Base-by-base conservation (phyloP, 2,888 invertebrate genomes). In the Phengaris arion region DNA sequence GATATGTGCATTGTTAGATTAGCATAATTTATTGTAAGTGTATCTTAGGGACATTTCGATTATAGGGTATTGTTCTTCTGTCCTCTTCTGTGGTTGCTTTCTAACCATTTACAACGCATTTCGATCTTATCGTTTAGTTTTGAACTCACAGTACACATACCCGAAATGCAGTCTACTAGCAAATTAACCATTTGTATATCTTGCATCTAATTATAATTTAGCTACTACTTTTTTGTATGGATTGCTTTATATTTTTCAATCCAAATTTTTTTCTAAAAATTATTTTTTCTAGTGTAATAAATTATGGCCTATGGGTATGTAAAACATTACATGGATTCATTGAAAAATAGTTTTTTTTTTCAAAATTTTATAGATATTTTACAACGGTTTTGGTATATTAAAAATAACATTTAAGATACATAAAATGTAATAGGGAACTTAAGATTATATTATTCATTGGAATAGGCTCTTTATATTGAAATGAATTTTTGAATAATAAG, bases 11-110 rank as follows among this genome's bases (percentile, higher is more conserved):
- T 89, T 89, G 89, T 92, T 92, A 92, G 90, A 85, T 85, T 92
- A 92, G 89, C 85, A 85, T 93, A 88, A 90, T 90, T 90, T 92
- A 90, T 89, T 86, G 83, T 92, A 92, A 93, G 91, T 89, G 83
- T 87, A 89, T 87, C 82, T 85, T 92, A 93, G 90, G 89, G 89
- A 89, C 86, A 83, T 87, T 85, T 88, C 86, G 86, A 85, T 85
- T 84, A 82, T 85, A 82, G 83, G 74, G 74, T 84, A 81, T 83
- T 82, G 82, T 81, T 79, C 76, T 75, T 87, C 85, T 89, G 84
- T 89, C 88, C 88, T 89, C 82, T 87, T 87, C 85, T 90, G 83
- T 87, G 87, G 85, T 86, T 82, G 91, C 92, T 91, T 90, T 35
- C 77, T 79, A 77, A 78, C 88, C 88, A 85, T 83, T 52, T 54